These are phyloP conservation scores for Drosophila bocki DNA, from an alignment of 1,140 invertebrate species.

Conservation along the genomic window DNA sequence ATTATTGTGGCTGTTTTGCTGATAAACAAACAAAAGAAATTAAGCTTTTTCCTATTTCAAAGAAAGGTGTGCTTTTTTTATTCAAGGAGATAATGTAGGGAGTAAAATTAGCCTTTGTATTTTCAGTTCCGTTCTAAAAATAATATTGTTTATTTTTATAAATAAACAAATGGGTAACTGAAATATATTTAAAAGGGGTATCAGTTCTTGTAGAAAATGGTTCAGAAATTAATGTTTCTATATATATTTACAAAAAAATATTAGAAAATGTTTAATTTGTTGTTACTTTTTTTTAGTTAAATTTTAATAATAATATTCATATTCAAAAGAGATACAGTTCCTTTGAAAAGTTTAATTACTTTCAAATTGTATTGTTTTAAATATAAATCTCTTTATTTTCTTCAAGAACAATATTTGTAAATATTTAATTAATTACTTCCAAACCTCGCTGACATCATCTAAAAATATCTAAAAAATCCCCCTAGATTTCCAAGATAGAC, in stretches of 20 bases:
- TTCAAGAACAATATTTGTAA: background rate
- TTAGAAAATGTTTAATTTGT: too few relatives aligned
- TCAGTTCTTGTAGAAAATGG: background rate
- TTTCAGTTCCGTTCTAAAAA: background rate
- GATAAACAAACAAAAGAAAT: slow-evolving; percentile 27
- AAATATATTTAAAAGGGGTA: background rate
- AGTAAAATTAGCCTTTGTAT: slow-evolving; percentile 8
- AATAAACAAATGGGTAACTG: background rate
- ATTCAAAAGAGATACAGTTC: background rate
- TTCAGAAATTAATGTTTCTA: too few relatives aligned
- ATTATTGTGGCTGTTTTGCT: background rate
- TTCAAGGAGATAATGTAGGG: slow-evolving; percentile 4
- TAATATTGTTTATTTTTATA: slow-evolving; percentile 2
- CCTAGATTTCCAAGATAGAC: background rate
- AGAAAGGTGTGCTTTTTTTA: slow-evolving; percentile 4
- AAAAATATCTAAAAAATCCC: background rate
- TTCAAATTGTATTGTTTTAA: background rate
- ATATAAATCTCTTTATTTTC: background rate
- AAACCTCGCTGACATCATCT: background rate
- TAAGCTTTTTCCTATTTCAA: slow-evolving; percentile 9
- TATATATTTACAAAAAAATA: too few relatives aligned
- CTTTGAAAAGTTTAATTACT: background rate
- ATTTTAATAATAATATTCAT: background rate
- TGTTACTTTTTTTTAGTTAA: background rate
- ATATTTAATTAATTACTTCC: background rate